Evolutionary conservation across 2,888 invertebrate genomes (phyloP), one percentile per base, ranked within the genome.

Genomic region (Thereva unica): DNA sequence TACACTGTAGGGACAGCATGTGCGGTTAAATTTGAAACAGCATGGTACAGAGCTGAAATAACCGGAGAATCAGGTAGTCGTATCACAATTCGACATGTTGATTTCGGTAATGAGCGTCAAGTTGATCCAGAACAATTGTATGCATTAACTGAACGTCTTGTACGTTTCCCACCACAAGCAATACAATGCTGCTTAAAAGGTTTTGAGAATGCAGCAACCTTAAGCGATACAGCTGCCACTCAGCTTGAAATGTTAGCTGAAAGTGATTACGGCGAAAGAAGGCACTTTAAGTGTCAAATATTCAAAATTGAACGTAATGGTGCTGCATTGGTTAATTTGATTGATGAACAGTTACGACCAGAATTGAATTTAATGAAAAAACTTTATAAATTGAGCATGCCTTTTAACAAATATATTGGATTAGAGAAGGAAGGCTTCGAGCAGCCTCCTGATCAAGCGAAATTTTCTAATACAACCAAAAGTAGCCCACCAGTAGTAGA

Each of bases 51-150:
- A 71, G 97, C 94, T 23, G 41, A 38, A 63, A 76, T 73, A 75
- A 75, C n/a, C 72, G 86, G 47, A 80, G 87, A 4, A 83, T 84
- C 5, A 41, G 83, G 82, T 1, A 80, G 81, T 42, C 85, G 85
- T 69, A 85, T 88, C 1, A 82, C 86, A 65, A 90, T 98, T 1
- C 84, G 89, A 3, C 98, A 95, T 81, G 89, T 98, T 10, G 98
- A 99, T 82, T 99, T 92, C 82, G 98, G 98, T 5, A 97, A 97
- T 80, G 90, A 92, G 75, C 95, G 95, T 76, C 85, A 85, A n/a
- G 86, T 94, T 1, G 78, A 84, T 5, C 77, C 83, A 1, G 81
- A 83, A 8, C 80, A 86, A 44, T 78, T 92, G 38, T 86, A 88
- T 68, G 82, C 83, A 34, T 89, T 92, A 35, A 85, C 86, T 4